Conservation (phyloP, 2,797 vertebrate genomes). For the Malacoctenus gilli region DNA sequence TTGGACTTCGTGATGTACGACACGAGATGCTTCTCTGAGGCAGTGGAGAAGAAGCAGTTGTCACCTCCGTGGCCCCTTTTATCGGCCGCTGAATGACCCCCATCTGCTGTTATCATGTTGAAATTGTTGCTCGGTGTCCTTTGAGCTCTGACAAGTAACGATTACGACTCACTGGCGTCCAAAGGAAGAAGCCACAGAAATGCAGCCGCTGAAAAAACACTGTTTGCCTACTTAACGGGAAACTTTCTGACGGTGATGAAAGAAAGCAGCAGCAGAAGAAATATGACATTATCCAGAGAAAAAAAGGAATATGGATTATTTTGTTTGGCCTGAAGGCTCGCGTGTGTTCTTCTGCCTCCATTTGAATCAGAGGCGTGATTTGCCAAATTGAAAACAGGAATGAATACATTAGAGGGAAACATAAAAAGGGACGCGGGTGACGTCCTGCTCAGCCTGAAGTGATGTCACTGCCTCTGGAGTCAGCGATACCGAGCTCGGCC, state of each 20-base stretch:
- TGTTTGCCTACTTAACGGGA: neutral
- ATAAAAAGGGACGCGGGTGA: neutral
- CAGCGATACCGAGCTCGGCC: conserved; percentile 17
- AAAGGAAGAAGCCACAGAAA: no score
- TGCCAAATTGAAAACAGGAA: neutral
- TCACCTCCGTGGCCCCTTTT: no score
- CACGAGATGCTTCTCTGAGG: no score
- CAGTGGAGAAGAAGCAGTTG: no score
- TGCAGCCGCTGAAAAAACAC: neutral
- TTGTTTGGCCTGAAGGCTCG: neutral
- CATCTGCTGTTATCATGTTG: no score
- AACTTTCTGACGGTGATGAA: neutral
- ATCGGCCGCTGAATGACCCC: no score
- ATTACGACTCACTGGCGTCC: no score
- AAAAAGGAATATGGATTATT: neutral
- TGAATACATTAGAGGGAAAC: conserved; percentile 1
- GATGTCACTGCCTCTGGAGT: neutral
- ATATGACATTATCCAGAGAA: neutral
- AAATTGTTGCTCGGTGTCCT: no score
- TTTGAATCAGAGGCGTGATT: neutral
- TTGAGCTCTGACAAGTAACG: no score
- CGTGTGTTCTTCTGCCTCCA: neutral
- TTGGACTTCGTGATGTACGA: no score
- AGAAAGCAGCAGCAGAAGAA: conserved; percentile 3
- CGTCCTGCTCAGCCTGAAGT: conserved; percentile 10